A percentile compares a stretch with the other conserved stretches of the same genome.
phyloP scores from a whole-genome alignment of 2,888 invertebrate genomes.

The Xanthia togata region DNA sequence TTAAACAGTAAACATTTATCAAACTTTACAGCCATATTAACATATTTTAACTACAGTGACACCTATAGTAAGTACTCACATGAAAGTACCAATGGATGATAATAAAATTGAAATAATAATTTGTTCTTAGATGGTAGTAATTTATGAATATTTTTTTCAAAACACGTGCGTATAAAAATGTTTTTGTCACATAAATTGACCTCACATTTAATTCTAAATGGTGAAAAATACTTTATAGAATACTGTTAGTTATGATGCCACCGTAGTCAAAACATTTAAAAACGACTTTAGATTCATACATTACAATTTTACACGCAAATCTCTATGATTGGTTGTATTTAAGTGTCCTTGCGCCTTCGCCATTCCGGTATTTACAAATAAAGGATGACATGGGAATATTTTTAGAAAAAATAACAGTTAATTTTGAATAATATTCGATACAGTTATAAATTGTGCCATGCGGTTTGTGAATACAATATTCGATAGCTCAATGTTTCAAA shows the following conservation, averaged over 20 bases:
- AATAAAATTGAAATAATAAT: slow-evolving; percentile 34
- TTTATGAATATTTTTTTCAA: slow-evolving; percentile 23
- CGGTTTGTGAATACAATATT: slow-evolving; percentile 68
- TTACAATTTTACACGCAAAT: slow-evolving; percentile 60
- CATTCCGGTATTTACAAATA: slow-evolving; percentile 63
- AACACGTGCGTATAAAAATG: slow-evolving; percentile 32
- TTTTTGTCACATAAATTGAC: slow-evolving; percentile 26
- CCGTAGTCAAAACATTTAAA: slow-evolving; percentile 57
- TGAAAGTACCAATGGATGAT: slow-evolving; percentile 19
- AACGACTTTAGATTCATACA: slow-evolving; percentile 43
- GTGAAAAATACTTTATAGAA: slow-evolving; percentile 53
- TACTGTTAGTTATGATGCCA: slow-evolving; percentile 52
- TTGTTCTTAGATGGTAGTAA: slow-evolving; percentile 20
- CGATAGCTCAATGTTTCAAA: slow-evolving; percentile 53
- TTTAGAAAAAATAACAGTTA: slow-evolving; percentile 68
- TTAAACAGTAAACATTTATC: slow-evolving; percentile 69
- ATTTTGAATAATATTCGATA: slow-evolving; percentile 59
- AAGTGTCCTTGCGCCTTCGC: slow-evolving; percentile 40
- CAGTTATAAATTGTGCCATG: slow-evolving; percentile 71
- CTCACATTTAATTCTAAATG: slow-evolving; percentile 34
- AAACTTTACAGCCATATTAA: slow-evolving; percentile 55
- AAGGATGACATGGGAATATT: slow-evolving; percentile 51
- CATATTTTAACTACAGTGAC: slow-evolving; percentile 57
- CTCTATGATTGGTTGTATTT: slow-evolving; percentile 44
- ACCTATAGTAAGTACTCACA: slow-evolving; percentile 25